phyloP scores from a whole-genome alignment of 2,888 invertebrate genomes.

The Luffia ferchaultella region DNA sequence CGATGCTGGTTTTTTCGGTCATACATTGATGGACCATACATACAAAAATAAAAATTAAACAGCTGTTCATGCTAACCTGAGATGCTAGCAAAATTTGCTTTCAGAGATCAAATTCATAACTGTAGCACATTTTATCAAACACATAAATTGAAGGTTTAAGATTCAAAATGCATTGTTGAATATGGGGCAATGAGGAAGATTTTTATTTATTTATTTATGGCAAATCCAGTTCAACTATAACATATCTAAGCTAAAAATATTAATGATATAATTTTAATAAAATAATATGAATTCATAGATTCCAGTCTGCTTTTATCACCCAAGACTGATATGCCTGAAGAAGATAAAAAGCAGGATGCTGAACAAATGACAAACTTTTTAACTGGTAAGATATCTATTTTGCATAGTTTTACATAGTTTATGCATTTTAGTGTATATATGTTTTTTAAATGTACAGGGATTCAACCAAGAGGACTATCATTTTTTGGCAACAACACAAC shows the following conservation, averaged over 20 bases:
- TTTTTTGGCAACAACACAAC: constrained; percentile 33
- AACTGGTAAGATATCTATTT: constrained; percentile 27
- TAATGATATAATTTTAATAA: not conserved
- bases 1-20: too few relatives aligned
- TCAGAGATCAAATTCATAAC: too few relatives aligned
- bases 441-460: constrained; percentile 22
- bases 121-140: too few relatives aligned
- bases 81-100: too few relatives aligned
- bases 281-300: constrained; percentile 27
- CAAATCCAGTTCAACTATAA: too few relatives aligned
- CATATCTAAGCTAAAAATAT: constrained; percentile 16
- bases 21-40: too few relatives aligned
- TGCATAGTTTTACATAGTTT: not conserved
- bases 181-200: too few relatives aligned
- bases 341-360: constrained; percentile 20
- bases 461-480: constrained; percentile 38
- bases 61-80: too few relatives aligned
- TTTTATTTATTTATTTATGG: too few relatives aligned
- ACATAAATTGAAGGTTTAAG: not conserved
- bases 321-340: constrained; percentile 34
- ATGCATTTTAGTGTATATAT: not conserved
- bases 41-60: too few relatives aligned
- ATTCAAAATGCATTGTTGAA: not conserved
- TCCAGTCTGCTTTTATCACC: constrained; percentile 47
- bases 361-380: constrained; percentile 45